Conservation (phyloP, 2,888 invertebrate species). For the Parnassius apollo region DNA sequence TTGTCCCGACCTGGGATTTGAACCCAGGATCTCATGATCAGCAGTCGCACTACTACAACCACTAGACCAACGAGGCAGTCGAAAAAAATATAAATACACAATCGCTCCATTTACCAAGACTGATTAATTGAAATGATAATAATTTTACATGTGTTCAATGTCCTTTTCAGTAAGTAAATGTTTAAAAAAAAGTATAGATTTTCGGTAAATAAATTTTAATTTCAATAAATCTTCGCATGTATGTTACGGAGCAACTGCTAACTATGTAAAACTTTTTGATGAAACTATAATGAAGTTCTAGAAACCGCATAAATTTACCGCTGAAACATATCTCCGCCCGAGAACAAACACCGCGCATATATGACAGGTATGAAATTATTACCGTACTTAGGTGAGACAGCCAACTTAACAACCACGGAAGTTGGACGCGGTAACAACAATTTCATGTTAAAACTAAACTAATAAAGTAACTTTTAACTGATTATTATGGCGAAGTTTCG, state of each 20-base stretch:
- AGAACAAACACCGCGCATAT: not conserved
- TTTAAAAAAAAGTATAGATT: too few species aligned
- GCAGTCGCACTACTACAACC: too few species aligned
- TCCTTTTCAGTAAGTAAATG: too few species aligned
- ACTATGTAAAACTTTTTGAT: not conserved
- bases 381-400: constrained; percentile 9
- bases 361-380: constrained; percentile 29
- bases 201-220: too few species aligned
- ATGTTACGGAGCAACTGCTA: not conserved
- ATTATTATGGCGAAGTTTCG: constrained; percentile 36
- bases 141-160: too few species aligned
- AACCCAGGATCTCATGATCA: too few species aligned
- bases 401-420: constrained; percentile 26
- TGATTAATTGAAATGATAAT: too few species aligned
- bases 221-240: not conserved
- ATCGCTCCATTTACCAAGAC: too few species aligned
- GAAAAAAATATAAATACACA: too few species aligned
- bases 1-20: too few species aligned
- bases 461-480: constrained; percentile 42
- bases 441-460: constrained; percentile 36
- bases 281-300: not conserved
- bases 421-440: constrained; percentile 28
- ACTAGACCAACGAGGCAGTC: too few species aligned
- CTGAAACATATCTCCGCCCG: not conserved
- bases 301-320: not conserved